Evolutionary conservation across 2,113 vertebrate species (phyloP).

Genomic region (Bubo scandiacus): DNA sequence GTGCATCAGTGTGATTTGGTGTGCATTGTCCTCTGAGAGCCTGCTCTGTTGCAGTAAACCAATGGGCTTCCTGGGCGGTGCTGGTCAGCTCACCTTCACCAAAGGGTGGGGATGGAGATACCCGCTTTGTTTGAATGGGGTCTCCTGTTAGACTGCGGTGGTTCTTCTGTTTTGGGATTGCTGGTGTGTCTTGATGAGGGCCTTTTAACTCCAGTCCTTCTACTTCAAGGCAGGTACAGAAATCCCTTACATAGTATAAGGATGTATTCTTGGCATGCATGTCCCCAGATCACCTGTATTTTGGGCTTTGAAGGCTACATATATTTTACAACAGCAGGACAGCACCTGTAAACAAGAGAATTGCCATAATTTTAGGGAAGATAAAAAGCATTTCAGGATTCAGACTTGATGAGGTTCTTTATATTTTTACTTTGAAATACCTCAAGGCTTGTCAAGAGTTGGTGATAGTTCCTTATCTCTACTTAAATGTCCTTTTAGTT

Average conservation of each 20-base stretch:
- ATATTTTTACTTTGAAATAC: not conserved
- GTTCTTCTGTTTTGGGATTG: not conserved
- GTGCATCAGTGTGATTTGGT: rapidly evolving
- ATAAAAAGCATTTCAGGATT: not conserved
- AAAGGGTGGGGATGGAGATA: not conserved
- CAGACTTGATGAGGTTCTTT: not conserved
- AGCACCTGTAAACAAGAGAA: not conserved
- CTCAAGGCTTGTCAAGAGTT: not conserved
- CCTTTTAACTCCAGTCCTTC: not conserved
- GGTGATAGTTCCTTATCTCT: not conserved
- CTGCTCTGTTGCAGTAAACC: not conserved
- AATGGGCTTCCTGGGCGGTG: not conserved
- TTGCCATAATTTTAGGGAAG: not conserved
- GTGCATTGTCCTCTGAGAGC: rapidly evolving
- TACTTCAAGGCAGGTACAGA: not conserved
- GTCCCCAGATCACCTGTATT: not conserved
- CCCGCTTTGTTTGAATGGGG: no score
- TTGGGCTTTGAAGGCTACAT: not conserved
- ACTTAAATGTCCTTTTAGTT: not conserved
- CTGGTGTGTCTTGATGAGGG: not conserved
- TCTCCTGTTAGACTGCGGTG: rapidly evolving
- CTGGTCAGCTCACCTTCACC: not conserved
- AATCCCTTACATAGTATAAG: not conserved
- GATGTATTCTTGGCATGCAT: not conserved
- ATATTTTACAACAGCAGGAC: not conserved